Evolutionary conservation across 1,140 invertebrate species (phyloP).

Genomic region (Magallana gigas): DNA sequence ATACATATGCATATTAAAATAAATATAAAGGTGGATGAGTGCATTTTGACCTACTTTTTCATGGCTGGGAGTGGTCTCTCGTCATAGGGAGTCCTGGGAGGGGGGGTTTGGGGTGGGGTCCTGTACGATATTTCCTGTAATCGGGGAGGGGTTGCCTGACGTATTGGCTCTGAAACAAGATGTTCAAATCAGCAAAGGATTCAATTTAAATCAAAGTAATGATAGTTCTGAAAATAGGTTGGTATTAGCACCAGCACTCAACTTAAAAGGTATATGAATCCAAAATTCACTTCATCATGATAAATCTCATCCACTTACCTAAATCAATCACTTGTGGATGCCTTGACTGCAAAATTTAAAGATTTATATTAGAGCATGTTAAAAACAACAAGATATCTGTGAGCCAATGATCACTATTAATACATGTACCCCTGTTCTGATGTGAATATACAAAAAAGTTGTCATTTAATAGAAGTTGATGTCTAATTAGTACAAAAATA

Average conservation of each 20-base stretch:
- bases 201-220: too few species aligned
- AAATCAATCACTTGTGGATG: conserved; percentile 67
- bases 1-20: background rate
- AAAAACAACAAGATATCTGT: too few species aligned
- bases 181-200: background rate
- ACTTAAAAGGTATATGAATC: background rate
- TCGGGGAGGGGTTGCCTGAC: conserved; percentile 62
- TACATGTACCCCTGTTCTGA: too few species aligned
- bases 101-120: conserved; percentile 61
- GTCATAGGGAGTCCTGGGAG: conserved; percentile 84
- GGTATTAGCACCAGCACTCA: too few species aligned
- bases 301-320: conserved; percentile 55
- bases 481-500: too few species aligned
- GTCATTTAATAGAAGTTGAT: too few species aligned
- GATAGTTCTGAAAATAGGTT: too few species aligned
- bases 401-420: too few species aligned
- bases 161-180: conserved; percentile 56
- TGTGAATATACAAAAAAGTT: too few species aligned
- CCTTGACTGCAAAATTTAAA: conserved; percentile 62
- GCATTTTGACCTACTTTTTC: conserved; percentile 41
- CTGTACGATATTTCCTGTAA: conserved; percentile 52
- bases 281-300: too few species aligned
- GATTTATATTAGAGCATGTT: too few species aligned
- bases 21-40: too few species aligned
- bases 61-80: conserved; percentile 88